phyloP scores from a whole-genome alignment of 2,888 invertebrate genomes.

The Tenthredo scrophulariae region DNA sequence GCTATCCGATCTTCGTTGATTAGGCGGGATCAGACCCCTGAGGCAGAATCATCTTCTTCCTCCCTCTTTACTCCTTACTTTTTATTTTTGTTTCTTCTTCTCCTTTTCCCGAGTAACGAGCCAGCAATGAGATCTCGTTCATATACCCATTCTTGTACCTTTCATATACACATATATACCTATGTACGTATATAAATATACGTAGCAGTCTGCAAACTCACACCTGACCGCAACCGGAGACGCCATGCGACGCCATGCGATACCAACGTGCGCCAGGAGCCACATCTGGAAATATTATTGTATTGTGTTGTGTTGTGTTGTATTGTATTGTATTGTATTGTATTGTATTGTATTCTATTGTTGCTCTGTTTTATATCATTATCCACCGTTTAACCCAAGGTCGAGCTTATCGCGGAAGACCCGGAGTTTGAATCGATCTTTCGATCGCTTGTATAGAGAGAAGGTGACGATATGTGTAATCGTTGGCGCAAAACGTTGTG shows the following conservation, averaged over 20 bases:
- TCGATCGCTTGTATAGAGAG: background rate
- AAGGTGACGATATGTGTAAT: background rate
- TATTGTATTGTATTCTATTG: background rate
- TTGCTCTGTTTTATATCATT: slow-evolving; percentile 31
- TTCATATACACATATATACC: background rate
- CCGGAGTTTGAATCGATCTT: background rate
- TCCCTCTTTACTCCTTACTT: slow-evolving; percentile 20
- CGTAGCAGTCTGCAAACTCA: slow-evolving; percentile 61
- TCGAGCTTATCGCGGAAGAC: slow-evolving; percentile 16
- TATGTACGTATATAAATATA: background rate
- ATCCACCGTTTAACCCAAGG: slow-evolving; percentile 48
- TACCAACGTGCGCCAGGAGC: slow-evolving; percentile 59
- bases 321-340: slow-evolving; percentile 3
- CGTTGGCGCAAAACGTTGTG: background rate
- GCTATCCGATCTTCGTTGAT: slow-evolving; percentile 37
- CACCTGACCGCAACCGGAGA: slow-evolving; percentile 74
- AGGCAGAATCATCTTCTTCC: slow-evolving; percentile 25
- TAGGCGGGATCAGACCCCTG: slow-evolving; percentile 1
- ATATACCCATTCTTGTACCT: background rate
- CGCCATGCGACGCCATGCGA: slow-evolving; percentile 63
- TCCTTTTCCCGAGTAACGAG: background rate
- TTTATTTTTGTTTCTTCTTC: background rate
- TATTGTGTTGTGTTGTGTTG: slow-evolving; percentile 23
- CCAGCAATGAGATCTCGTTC: slow-evolving; percentile 18
- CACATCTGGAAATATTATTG: slow-evolving; percentile 48